These are phyloP conservation scores for Gerris buenoi DNA, from an alignment of 1,140 invertebrate species.

Conservation along the genomic window DNA sequence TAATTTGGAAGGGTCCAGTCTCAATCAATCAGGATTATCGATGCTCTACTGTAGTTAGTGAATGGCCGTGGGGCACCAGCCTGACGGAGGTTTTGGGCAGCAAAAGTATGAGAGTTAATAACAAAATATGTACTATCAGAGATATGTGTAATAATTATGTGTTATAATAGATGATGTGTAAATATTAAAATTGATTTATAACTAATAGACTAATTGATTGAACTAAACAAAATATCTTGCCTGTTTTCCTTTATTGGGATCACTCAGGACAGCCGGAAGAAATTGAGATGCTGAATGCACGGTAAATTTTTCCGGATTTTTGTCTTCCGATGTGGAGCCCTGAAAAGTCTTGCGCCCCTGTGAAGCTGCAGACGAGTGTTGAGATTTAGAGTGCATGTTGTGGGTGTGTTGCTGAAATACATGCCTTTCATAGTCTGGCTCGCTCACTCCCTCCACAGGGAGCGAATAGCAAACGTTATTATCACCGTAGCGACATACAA, in stretches of 20 bases:
- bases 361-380: slow-evolving; percentile 9
- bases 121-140: too few species aligned
- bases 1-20: too few species aligned
- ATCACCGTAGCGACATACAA: slow-evolving; percentile 74
- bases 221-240: too few species aligned
- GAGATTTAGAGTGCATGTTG: background rate
- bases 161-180: too few species aligned
- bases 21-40: too few species aligned
- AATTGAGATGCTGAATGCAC: slow-evolving; percentile 78
- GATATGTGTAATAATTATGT: too few species aligned
- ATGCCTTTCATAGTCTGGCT: slow-evolving; percentile 76
- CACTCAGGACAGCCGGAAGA: slow-evolving; percentile 88
- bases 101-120: too few species aligned
- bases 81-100: too few species aligned
- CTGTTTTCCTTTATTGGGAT: slow-evolving; percentile 79
- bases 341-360: slow-evolving; percentile 1
- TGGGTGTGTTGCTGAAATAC: slow-evolving; percentile 56
- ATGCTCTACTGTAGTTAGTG: too few species aligned
- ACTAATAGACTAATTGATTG: too few species aligned
- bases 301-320: slow-evolving; percentile 45
- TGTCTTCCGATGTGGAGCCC: background rate
- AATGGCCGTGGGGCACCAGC: too few species aligned
- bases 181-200: too few species aligned
- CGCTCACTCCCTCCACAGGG: slow-evolving; percentile 74
- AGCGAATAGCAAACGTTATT: slow-evolving; percentile 73